These are phyloP conservation scores for Eucidaris tribuloides DNA, from an alignment of 35 echinoderm and acorn worm genomes.

Conservation along the genomic window DNA sequence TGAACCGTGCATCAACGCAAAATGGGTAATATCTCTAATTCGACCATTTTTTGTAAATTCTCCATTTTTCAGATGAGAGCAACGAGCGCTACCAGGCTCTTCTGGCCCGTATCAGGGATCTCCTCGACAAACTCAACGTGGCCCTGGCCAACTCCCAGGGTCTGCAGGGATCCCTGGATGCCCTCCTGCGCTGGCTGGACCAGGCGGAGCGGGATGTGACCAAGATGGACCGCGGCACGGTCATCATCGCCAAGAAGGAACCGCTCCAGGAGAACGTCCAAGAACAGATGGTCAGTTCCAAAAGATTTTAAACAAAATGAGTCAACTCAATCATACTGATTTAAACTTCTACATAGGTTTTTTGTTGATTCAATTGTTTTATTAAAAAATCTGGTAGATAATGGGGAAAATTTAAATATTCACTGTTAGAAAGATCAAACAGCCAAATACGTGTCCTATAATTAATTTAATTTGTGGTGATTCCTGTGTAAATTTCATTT, in stretches of 20 bases:
- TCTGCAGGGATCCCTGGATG: conserved; percentile 73
- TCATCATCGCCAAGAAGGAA: conserved; percentile 85
- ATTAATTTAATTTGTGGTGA: too few relatives aligned
- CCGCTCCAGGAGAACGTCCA: conserved; percentile 72
- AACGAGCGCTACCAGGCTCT: conserved; percentile 65
- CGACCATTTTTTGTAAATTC: too few relatives aligned
- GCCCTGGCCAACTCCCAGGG: conserved; percentile 79
- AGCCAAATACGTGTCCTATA: too few relatives aligned
- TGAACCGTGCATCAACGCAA: too few relatives aligned
- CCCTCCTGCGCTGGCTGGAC: conserved; percentile 81
- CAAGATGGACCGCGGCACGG: conserved; percentile 86
- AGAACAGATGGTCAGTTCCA: conserved; percentile 71
- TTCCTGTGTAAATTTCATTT: too few relatives aligned
- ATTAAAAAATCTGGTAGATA: neutral
- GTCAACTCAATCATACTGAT: too few relatives aligned
- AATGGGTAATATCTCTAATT: too few relatives aligned
- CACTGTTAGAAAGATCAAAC: too few relatives aligned
- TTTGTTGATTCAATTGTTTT: neutral
- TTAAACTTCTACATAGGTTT: neutral
- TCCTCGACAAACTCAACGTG: conserved; percentile 54
- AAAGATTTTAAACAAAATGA: neutral
- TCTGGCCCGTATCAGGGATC: conserved; percentile 50
- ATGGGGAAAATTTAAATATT: neutral
- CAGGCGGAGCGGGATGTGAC: conserved; percentile 73
- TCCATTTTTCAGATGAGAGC: conserved; percentile 46